A percentile compares a stretch with the other conserved stretches of the same genome.
Evolutionary conservation across 2,113 vertebrate genomes (phyloP).

Genomic region (Pelobates fuscus): DNA sequence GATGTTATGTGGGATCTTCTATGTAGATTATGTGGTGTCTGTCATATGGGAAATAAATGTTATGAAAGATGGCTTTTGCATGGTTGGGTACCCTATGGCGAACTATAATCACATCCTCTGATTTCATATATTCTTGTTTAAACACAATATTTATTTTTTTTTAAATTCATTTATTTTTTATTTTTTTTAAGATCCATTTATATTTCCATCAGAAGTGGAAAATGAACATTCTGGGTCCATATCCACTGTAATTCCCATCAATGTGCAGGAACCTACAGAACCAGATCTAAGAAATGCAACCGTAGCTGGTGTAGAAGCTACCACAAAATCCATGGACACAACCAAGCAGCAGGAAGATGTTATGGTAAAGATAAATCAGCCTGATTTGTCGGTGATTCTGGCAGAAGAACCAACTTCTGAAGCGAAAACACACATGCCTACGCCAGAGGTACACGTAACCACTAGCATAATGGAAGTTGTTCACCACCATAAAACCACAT

Average conservation of each 20-base stretch:
- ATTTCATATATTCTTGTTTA: no score
- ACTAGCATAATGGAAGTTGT: constrained; percentile 46
- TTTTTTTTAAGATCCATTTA: not conserved
- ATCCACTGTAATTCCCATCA: not conserved
- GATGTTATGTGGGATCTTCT: no score
- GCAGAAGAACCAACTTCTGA: constrained; percentile 39
- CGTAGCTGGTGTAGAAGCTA: not conserved
- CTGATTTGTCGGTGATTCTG: constrained; percentile 38
- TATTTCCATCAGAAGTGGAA: not conserved
- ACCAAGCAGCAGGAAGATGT: constrained; percentile 47
- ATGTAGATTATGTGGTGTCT: no score
- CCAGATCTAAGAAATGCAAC: not conserved
- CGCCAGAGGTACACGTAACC: constrained; percentile 41
- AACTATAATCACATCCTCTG: no score
- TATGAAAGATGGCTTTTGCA: no score
- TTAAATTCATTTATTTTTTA: no score
- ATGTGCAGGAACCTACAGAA: not conserved
- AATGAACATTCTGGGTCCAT: no score
- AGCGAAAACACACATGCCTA: constrained; percentile 43
- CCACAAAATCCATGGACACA: constrained; percentile 21
- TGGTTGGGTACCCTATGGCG: no score
- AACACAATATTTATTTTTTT: no score
- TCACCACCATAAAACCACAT: constrained; percentile 39
- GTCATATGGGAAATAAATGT: no score
- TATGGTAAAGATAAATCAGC: not conserved